phyloP scores from a whole-genome alignment of 2,888 invertebrate species.

The Andricus curvator region DNA sequence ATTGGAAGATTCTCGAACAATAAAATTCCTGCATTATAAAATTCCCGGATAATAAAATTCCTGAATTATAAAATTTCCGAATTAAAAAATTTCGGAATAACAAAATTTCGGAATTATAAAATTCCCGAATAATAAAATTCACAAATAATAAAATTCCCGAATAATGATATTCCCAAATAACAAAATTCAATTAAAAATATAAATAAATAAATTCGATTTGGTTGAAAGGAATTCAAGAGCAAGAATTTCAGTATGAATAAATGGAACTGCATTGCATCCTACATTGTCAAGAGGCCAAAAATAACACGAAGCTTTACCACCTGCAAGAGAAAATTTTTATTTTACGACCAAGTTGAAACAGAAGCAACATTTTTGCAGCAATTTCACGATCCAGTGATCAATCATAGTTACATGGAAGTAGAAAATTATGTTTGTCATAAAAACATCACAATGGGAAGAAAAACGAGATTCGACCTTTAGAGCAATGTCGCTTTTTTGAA shows the following conservation, averaged over 20 bases:
- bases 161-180: no score
- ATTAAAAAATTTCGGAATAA: no score
- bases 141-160: no score
- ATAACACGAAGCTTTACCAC: slow-evolving; percentile 25
- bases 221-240: neutral
- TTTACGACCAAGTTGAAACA: neutral
- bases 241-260: slow-evolving; percentile 23
- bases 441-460: neutral
- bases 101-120: no score
- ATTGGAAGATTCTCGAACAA: no score
- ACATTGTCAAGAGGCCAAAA: slow-evolving; percentile 19
- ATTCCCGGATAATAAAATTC: no score
- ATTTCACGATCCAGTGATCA: neutral
- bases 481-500: slow-evolving; percentile 3
- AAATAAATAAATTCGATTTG: neutral
- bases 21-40: no score
- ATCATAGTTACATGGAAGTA: neutral
- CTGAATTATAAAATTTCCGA: no score
- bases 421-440: neutral
- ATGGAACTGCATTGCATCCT: slow-evolving; percentile 1
- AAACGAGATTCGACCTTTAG: slow-evolving; percentile 2
- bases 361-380: neutral
- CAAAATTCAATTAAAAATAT: neutral
- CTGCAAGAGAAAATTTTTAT: slow-evolving; percentile 14
- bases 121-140: no score